Evolutionary conservation across 2,113 vertebrate genomes (phyloP), one percentile per base, ranked within the genome.

Genomic region (Zapus hudsonius): DNA sequence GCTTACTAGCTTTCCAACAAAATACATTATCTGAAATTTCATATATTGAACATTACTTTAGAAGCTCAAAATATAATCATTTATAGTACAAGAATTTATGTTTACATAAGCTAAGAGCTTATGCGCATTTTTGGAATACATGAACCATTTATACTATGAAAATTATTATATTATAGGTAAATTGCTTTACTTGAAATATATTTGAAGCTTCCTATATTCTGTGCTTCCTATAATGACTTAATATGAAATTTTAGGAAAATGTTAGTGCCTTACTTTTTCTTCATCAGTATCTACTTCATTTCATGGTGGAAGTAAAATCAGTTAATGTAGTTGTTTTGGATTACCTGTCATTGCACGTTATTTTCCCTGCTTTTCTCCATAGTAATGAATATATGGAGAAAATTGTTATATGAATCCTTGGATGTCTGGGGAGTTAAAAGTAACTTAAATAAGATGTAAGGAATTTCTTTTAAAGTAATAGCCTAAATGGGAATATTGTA

Each of bases 41-140:
- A 81, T 80, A 33, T 2, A 74, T 90, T 96, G 80, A 85, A 95
- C 94, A 87, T 85, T 94, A 93, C 72, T 97, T 97, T 86, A 91
- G 73, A 73, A 84, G 66, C n/a, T 96, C 69, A 95, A 96, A 95
- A 92, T 90, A 36, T 84, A 97, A 86, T 96, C 97, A 83, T 93
- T 67, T 2, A 93, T 97, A 96, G 96, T 97, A 84, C 3, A 92
- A 22, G 81, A 52, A 55, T 33, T 73, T 73, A 81, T 15, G 33
- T 22, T 87, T 72, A 47, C 6, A 20, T 63, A 40, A 2, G n/a
- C 67, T 91, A 94, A 96, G 88, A 97, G 80, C 59, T 94, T 90
- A 38, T 90, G 79, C 59, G 93, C 78, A 61, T 38, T 95, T 87
- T 93, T 95, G 33, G n/a, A 33, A 84, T 96, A 38, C 33, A 64